A percentile compares a stretch with the other conserved stretches of the same genome.
Conservation (phyloP, 2,113 vertebrate species). For the Eurystomus gularis region DNA sequence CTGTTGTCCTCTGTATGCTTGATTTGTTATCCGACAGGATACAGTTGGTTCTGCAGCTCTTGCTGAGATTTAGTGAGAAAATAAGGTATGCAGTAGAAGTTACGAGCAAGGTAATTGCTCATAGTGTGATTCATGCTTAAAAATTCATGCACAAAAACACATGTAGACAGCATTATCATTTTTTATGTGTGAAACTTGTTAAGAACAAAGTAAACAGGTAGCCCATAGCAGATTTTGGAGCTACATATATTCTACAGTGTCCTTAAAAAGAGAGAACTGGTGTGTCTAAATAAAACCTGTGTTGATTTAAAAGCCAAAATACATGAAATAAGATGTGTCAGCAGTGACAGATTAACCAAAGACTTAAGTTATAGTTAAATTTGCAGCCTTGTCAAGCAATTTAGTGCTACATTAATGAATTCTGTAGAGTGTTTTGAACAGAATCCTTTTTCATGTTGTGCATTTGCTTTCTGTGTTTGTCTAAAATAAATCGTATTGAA, state of each 20-base stretch:
- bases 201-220: constrained; percentile 12
- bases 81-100: neutral
- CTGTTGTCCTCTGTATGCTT: neutral
- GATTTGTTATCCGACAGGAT: neutral
- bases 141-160: constrained; percentile 20
- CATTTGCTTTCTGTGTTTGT: constrained; percentile 74
- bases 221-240: constrained; percentile 13
- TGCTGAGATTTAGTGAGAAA: neutral
- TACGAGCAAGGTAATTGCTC: neutral
- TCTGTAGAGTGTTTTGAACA: constrained; percentile 70
- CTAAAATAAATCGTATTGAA: constrained; percentile 79
- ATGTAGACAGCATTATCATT: neutral
- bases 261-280: constrained; percentile 37
- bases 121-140: neutral
- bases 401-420: constrained; percentile 71
- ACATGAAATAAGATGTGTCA: constrained; percentile 64
- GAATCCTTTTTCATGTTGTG: constrained; percentile 69
- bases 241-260: neutral
- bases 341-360: constrained; percentile 65
- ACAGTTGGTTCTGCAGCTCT: neutral
- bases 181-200: constrained; percentile 33
- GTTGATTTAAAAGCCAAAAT: constrained; percentile 70
- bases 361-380: constrained; percentile 72
- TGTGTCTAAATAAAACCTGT: constrained; percentile 43
- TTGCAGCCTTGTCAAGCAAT: constrained; percentile 66